Conservation (phyloP, 2,888 invertebrate genomes). For the Cephus spinipes region DNA sequence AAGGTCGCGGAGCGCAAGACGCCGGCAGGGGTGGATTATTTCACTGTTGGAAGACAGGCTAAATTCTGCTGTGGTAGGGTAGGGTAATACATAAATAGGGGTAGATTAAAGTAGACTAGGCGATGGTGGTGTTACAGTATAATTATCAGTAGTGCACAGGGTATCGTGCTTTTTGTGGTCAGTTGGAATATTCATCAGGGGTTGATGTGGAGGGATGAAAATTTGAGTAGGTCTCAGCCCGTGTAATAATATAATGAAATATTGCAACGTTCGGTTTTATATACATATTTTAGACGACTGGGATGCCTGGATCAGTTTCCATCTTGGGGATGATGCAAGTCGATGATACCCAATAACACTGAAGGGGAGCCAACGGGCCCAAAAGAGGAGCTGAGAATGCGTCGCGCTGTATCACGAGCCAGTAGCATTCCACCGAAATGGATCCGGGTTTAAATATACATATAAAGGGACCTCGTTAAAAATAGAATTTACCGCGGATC, state of each 20-base stretch:
- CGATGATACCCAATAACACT: background rate
- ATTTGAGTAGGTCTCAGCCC: background rate
- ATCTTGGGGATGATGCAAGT: background rate
- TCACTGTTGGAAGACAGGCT: background rate
- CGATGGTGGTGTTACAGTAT: background rate
- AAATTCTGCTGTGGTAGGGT: too few species aligned
- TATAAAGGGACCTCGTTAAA: constrained; percentile 5
- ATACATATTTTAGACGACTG: background rate
- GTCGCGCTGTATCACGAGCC: background rate
- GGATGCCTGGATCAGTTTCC: background rate
- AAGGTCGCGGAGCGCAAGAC: background rate
- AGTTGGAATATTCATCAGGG: background rate
- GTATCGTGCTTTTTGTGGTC: too few species aligned
- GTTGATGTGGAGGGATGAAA: background rate
- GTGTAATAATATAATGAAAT: background rate
- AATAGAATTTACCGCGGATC: constrained; percentile 1
- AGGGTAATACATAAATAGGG: background rate
- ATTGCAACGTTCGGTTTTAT: background rate
- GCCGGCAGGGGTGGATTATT: background rate
- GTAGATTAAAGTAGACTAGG: background rate
- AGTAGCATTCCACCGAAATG: background rate
- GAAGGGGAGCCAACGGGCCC: background rate
- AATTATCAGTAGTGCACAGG: background rate
- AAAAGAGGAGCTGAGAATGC: background rate
- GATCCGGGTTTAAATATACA: constrained; percentile 7